Base-by-base conservation (phyloP, 2,888 invertebrate genomes). In the Rugalucina vietnamica region DNA sequence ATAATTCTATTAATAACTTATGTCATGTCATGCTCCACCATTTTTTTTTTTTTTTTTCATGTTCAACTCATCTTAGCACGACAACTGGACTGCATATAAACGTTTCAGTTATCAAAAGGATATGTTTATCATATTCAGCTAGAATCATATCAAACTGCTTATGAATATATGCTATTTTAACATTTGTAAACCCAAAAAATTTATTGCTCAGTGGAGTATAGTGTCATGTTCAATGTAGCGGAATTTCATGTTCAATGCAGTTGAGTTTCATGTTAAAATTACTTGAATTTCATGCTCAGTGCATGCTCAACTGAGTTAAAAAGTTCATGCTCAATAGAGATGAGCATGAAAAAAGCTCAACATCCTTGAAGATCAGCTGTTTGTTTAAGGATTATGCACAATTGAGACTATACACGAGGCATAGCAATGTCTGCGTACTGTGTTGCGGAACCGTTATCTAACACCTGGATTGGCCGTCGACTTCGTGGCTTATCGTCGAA, bases 401-500 rank as follows among this genome's bases (percentile, higher is more conserved):
- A 18, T 3, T 24, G 43, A 39, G 72, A 39, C 74, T 88, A 92
- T 27, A 92, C 92, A 69, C 89, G 87, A 14, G 91, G 91, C 88
- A 91, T 90, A 50, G 87, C 86, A 36, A 92, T 86, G 37, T 91
- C 90, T 4, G 91, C 88, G 74, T 91, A 92, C 10, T 85, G 82
- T 14, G 85, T 76, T 37, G 85, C 85, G 27, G 77, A 82, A 18
- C 88, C 74, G 37, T 76, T 80, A 49, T 90, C 88, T 24, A 81
- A 54, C 24, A 90, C 21, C 81, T 90, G 89, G 57, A 93, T 89
- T 1, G 92, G 92, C 37, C 90, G 89, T 49, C 92, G 87, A 85
- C 91, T 92, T 74, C 92, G 77, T 0, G 92, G 92, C 74, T 85
- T 85, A 75, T 91, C 89, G 50, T 93, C 92, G 79, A 91, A 91